phyloP scores from a whole-genome alignment of 2,888 invertebrate genomes.

The Bruchidius siliquastri region DNA sequence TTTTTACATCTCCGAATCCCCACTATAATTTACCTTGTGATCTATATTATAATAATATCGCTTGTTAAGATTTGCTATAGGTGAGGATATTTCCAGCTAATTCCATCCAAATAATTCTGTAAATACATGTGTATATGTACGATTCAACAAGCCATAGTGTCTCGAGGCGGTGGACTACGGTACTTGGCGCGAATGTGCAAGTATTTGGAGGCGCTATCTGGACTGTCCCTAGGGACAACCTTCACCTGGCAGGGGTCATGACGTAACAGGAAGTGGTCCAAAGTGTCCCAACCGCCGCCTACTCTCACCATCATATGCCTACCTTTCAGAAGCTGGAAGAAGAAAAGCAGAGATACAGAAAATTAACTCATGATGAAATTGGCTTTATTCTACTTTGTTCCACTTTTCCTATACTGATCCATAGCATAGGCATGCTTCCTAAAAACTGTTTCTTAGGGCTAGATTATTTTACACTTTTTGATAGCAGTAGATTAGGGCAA shows the following conservation, averaged over 20 bases:
- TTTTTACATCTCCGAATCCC: no score
- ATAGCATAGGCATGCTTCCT: no score
- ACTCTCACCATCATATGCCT: slow-evolving; percentile 95
- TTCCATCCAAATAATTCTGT: neutral
- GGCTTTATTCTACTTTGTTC: no score
- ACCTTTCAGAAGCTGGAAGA: slow-evolving; percentile 74
- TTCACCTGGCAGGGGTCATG: slow-evolving; percentile 81
- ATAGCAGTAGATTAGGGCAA: no score
- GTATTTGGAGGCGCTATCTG: slow-evolving; percentile 48
- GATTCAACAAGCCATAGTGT: slow-evolving; percentile 48
- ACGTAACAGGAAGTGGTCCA: slow-evolving; percentile 85
- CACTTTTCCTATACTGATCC: no score
- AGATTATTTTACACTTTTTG: no score
- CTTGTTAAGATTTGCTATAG: neutral
- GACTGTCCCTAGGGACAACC: slow-evolving; percentile 40
- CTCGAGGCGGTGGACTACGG: slow-evolving; percentile 62
- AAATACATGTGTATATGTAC: neutral
- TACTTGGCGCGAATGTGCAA: slow-evolving; percentile 71
- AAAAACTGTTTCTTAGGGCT: no score
- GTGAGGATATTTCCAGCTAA: neutral
- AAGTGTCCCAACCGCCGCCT: slow-evolving; percentile 84
- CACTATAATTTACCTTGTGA: no score
- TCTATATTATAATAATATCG: neutral
- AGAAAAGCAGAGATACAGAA: slow-evolving; percentile 19
- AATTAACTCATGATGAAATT: neutral